Evolutionary conservation across 2,888 invertebrate species (phyloP).

Genomic region (Apotomis turbidana): DNA sequence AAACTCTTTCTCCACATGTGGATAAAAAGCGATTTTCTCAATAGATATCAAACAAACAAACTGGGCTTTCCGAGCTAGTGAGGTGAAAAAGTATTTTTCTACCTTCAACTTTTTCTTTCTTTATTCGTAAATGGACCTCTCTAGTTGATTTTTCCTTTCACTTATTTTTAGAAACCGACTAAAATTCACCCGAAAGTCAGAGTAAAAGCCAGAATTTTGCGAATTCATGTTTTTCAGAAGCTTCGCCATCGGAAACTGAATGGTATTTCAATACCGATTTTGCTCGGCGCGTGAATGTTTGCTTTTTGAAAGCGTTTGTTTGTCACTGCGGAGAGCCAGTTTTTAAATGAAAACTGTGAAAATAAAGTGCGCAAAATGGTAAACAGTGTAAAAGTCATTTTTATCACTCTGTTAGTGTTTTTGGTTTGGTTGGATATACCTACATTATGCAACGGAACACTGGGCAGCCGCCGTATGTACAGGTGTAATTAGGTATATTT

Average conservation of each 20-base stretch:
- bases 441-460: too few species aligned
- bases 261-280: constrained; percentile 6
- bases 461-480: too few species aligned
- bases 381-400: too few species aligned
- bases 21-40: too few species aligned
- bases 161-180: constrained; percentile 1
- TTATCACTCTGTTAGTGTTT: too few species aligned
- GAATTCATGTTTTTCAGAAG: constrained; percentile 8
- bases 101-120: too few species aligned
- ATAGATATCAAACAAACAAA: too few species aligned
- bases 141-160: constrained; percentile 7
- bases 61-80: too few species aligned
- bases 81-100: too few species aligned
- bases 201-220: background rate
- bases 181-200: background rate
- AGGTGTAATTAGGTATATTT: too few species aligned
- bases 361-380: background rate
- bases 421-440: too few species aligned
- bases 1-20: too few species aligned
- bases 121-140: background rate
- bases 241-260: constrained; percentile 10
- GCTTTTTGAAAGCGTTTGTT: constrained; percentile 2
- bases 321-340: background rate
- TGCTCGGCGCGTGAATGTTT: constrained; percentile 2
- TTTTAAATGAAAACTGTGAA: background rate